A percentile compares a stretch with the other conserved stretches of the same genome.
Conservation (phyloP, 2,888 invertebrate species). For the Lepidochrysops patricia region DNA sequence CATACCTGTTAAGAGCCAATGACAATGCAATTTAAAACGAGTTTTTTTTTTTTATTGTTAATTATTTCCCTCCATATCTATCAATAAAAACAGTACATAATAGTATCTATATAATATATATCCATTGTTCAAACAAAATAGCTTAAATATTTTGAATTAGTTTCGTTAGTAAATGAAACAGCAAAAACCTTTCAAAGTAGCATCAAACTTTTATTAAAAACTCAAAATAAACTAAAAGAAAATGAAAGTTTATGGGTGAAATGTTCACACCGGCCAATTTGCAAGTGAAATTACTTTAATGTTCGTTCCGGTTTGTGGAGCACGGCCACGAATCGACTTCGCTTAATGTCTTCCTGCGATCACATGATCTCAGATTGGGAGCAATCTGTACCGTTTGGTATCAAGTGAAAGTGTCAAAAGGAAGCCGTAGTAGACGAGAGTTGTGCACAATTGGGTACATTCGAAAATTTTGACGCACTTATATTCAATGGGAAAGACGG, state of each 20-base stretch:
- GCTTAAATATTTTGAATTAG: too few relatives aligned
- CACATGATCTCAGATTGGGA: neutral
- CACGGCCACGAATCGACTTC: conserved; percentile 8
- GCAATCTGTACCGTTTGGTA: neutral
- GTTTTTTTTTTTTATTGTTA: too few relatives aligned
- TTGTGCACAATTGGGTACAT: too few relatives aligned
- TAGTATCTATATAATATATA: too few relatives aligned
- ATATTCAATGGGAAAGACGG: neutral
- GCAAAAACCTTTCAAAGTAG: too few relatives aligned
- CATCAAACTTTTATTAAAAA: neutral
- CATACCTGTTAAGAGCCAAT: too few relatives aligned
- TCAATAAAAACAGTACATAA: too few relatives aligned
- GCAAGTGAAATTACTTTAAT: conserved; percentile 39
- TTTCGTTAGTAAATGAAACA: neutral
- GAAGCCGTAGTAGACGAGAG: too few relatives aligned
- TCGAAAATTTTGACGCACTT: too few relatives aligned
- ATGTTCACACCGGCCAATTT: conserved; percentile 41
- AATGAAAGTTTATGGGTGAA: conserved; percentile 50
- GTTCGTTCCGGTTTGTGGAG: conserved; percentile 29
- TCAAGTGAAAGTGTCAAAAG: neutral
- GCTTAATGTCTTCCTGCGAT: conserved; percentile 4
- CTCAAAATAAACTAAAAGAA: conserved; percentile 24
- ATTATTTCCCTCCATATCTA: too few relatives aligned
- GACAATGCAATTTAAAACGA: neutral
- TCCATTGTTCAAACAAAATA: too few relatives aligned